These are phyloP conservation scores for Thalassaphorura encarpata DNA, from an alignment of 1,140 invertebrate species.

Conservation along the genomic window DNA sequence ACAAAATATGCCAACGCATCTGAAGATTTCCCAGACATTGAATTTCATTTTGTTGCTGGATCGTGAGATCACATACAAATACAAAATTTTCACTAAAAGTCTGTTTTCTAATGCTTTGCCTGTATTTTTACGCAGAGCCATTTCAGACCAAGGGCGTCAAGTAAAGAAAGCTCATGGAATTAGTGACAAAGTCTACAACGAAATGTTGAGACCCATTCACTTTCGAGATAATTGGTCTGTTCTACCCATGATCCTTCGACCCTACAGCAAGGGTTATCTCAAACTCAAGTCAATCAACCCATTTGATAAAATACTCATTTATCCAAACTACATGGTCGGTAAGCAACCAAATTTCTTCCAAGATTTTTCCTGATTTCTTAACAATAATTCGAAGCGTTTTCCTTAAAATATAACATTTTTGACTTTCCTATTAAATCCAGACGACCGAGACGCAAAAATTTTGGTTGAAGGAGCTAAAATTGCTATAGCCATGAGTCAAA, in stretches of 20 bases:
- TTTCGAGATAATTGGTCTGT: slow-evolving; percentile 51
- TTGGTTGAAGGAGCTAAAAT: slow-evolving; percentile 38
- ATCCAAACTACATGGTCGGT: slow-evolving; percentile 32
- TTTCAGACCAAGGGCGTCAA: slow-evolving; percentile 74
- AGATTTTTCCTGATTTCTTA: background rate
- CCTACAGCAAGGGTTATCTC: slow-evolving; percentile 62
- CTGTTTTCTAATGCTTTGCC: background rate
- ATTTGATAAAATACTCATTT: slow-evolving; percentile 31
- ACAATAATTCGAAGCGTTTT: background rate
- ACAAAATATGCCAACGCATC: slow-evolving; percentile 75
- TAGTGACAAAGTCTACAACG: slow-evolving; percentile 36
- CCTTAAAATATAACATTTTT: slow-evolving; percentile 39
- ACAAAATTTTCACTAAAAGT: background rate
- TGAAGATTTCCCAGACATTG: slow-evolving; percentile 80
- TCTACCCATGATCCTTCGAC: slow-evolving; percentile 59
- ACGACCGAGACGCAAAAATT: slow-evolving; percentile 34
- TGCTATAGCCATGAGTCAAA: slow-evolving; percentile 43
- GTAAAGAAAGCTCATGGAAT: slow-evolving; percentile 67
- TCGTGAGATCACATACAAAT: slow-evolving; percentile 39
- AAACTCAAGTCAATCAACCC: slow-evolving; percentile 34
- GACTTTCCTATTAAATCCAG: slow-evolving; percentile 38
- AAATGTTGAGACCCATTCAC: slow-evolving; percentile 29
- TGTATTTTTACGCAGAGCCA: slow-evolving; percentile 44
- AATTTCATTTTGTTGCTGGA: slow-evolving; percentile 85
- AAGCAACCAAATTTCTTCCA: background rate